Percentiles rank a stretch among this genome's conserved stretches.
phyloP scores from a whole-genome alignment of 1,140 invertebrate genomes.

The Zaprionus vittiger region DNA sequence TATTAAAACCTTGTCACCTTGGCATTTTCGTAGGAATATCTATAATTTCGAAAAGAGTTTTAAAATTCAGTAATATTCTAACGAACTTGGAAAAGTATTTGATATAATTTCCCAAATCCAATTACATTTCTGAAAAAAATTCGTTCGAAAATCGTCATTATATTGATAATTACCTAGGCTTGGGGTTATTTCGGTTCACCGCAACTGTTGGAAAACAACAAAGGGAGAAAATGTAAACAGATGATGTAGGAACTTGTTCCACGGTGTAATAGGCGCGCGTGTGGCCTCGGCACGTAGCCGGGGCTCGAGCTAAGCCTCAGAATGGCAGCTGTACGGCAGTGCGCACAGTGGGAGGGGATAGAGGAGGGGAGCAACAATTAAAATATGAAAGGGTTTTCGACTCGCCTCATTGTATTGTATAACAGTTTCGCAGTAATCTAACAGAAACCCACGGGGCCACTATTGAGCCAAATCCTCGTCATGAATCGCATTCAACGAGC shows the following conservation, averaged over 20 bases:
- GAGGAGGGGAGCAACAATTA: conserved; percentile 57
- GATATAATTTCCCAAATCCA: too few species aligned
- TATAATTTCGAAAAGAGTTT: too few species aligned
- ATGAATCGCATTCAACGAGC: conserved; percentile 42
- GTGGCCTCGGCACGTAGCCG: conserved; percentile 72
- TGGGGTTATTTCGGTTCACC: conserved; percentile 34
- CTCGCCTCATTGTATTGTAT: conserved; percentile 6
- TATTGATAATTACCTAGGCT: conserved; percentile 5
- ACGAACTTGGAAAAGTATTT: too few species aligned
- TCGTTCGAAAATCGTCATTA: not conserved
- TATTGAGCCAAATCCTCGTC: conserved; percentile 44
- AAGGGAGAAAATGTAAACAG: conserved; percentile 6
- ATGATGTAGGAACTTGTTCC: conserved; percentile 26
- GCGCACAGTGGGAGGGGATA: not conserved
- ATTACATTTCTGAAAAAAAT: not conserved
- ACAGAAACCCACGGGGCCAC: conserved; percentile 54
- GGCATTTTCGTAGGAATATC: too few species aligned
- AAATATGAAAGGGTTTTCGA: conserved; percentile 72
- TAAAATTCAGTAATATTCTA: too few species aligned
- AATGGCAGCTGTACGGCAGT: conserved; percentile 61
- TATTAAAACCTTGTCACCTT: too few species aligned
- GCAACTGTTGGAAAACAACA: conserved; percentile 22
- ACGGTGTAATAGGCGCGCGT: conserved; percentile 73
- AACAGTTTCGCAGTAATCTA: conserved; percentile 57
- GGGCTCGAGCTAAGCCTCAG: conserved; percentile 59